A percentile compares a stretch with the other conserved stretches of the same genome.
These are phyloP conservation scores for Drosophila triauraria DNA, from an alignment of 1,140 invertebrate genomes.

Conservation along the genomic window DNA sequence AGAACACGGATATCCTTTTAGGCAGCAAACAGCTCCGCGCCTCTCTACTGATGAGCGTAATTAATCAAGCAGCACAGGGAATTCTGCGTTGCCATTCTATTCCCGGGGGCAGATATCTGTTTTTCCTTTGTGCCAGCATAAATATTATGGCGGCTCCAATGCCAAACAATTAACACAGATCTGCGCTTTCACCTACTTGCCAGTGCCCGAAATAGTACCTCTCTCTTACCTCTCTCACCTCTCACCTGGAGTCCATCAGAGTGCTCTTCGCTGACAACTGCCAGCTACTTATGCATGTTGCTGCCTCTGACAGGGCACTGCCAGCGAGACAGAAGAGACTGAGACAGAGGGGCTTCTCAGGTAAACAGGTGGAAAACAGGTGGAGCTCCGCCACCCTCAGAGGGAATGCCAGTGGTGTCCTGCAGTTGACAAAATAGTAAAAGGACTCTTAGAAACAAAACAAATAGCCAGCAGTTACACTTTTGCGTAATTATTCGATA, in stretches of 20 bases:
- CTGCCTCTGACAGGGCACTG: slow-evolving; percentile 69
- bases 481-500: not conserved
- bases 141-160: slow-evolving; percentile 41
- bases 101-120: slow-evolving; percentile 13
- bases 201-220: slow-evolving; percentile 28
- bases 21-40: not conserved
- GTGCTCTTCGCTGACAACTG: slow-evolving; percentile 77
- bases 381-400: not conserved
- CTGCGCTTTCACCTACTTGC: slow-evolving; percentile 33
- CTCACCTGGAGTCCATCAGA: slow-evolving; percentile 53
- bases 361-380: slow-evolving; percentile 34
- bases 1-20: slow-evolving; percentile 46
- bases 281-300: slow-evolving; percentile 74
- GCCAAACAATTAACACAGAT: slow-evolving; percentile 51
- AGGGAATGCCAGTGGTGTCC: not conserved
- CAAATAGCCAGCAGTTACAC: not conserved
- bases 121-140: slow-evolving; percentile 19
- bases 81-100: not conserved
- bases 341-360: slow-evolving; percentile 7
- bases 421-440: slow-evolving; percentile 14
- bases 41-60: slow-evolving; percentile 35
- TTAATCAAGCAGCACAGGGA: slow-evolving; percentile 38
- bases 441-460: not conserved
- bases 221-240: not conserved
- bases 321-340: slow-evolving; percentile 14